A percentile compares a stretch with the other conserved stretches of the same genome.
Evolutionary conservation across 2,113 vertebrate species (phyloP).

Genomic region (Leucopsar rothschildi): DNA sequence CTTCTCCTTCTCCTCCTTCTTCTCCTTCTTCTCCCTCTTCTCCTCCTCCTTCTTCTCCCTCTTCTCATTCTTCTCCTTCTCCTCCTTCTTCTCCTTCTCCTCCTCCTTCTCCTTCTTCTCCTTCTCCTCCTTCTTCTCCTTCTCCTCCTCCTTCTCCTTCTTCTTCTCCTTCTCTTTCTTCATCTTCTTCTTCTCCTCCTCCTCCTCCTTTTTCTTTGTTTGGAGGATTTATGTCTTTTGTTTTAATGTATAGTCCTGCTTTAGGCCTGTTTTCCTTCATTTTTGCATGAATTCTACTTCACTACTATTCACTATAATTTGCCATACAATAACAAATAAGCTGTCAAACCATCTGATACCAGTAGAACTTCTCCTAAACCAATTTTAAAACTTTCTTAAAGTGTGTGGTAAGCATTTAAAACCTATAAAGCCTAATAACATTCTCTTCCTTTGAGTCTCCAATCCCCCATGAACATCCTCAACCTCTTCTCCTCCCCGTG

Average conservation of each 20-base stretch:
- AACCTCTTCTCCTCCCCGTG: not conserved
- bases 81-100: rapidly evolving
- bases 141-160: rapidly evolving
- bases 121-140: not conserved
- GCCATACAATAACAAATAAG: not conserved
- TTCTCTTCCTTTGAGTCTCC: not conserved
- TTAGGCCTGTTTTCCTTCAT: not conserved
- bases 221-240: not conserved
- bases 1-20: no score
- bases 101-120: not conserved
- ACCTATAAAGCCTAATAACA: not conserved
- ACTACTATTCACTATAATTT: not conserved
- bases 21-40: no score
- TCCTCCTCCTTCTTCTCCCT: no score
- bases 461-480: not conserved
- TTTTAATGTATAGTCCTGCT: not conserved
- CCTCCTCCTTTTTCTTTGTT: not conserved
- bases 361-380: not conserved
- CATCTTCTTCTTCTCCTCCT: no score
- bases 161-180: not conserved
- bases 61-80: no score
- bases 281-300: not conserved
- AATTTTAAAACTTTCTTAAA: not conserved
- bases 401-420: not conserved
- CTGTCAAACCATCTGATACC: not conserved